Conservation (phyloP, 2,888 invertebrate species). For the Caenorhabditis sinica region DNA sequence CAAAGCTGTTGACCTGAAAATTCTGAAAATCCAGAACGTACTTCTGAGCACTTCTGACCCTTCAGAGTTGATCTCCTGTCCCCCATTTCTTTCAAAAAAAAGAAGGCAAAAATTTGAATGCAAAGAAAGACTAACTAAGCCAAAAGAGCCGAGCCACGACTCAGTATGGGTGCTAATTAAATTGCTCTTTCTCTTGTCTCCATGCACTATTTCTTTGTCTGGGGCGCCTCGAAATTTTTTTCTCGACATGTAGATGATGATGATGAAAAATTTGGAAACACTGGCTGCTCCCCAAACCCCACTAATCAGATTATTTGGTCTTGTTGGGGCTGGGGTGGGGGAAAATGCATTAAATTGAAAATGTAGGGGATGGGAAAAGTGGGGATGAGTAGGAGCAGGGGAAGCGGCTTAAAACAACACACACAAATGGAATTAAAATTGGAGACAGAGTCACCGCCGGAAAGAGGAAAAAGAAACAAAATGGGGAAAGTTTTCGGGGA, state of each 20-base stretch:
- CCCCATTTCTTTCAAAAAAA: neutral
- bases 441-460: neutral
- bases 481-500: neutral
- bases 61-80: neutral
- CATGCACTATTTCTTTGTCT: conserved; percentile 1
- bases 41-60: neutral
- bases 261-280: conserved; percentile 12
- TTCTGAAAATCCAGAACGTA: neutral
- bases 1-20: neutral
- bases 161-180: conserved; percentile 26
- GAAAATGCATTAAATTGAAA: conserved; percentile 31
- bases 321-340: neutral
- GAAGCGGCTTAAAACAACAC: conserved; percentile 18
- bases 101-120: conserved; percentile 14
- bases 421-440: conserved; percentile 33
- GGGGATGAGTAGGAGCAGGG: conserved; percentile 2
- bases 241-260: neutral
- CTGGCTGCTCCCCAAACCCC: neutral
- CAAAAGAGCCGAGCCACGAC: neutral
- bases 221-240: neutral
- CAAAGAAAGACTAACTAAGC: conserved; percentile 3
- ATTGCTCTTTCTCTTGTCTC: conserved; percentile 8
- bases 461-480: neutral
- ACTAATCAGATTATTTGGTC: conserved; percentile 39
- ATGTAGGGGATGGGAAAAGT: neutral